Evolutionary conservation across 92 coral and sea anemone genomes (phyloP).

Genomic region (Meandrina meandrites): DNA sequence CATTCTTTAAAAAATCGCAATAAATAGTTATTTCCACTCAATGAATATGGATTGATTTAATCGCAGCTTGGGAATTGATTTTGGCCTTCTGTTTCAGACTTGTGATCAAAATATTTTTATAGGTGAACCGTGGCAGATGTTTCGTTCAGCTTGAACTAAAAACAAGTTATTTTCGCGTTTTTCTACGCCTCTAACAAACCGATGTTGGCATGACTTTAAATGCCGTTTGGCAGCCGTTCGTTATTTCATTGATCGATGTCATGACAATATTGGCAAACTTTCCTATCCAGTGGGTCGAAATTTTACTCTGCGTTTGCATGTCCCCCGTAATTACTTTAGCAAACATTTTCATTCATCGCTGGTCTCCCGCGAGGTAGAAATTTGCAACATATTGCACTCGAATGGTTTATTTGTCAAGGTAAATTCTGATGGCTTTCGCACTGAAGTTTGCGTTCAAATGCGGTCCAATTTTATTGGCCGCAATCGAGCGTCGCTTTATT

Average conservation of each 20-base stretch:
- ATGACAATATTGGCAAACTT: neutral
- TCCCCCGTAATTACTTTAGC: neutral
- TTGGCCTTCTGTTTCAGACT: neutral
- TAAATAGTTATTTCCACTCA: conserved; percentile 27
- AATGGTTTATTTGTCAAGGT: neutral
- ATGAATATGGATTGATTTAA: conserved; percentile 28
- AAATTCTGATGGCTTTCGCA: neutral
- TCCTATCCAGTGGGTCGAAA: neutral
- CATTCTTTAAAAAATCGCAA: conserved; percentile 9
- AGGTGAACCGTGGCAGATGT: conserved; percentile 13
- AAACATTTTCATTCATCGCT: neutral
- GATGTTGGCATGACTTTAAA: neutral
- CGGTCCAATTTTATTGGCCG: neutral
- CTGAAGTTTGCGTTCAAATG: neutral
- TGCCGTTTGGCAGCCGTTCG: conserved; percentile 6
- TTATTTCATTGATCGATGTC: neutral
- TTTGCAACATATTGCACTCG: conserved; percentile 15
- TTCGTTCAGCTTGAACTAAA: neutral
- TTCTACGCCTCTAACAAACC: neutral
- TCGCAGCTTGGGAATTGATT: neutral
- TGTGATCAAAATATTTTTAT: neutral
- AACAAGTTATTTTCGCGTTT: conserved; percentile 1
- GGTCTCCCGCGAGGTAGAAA: neutral
- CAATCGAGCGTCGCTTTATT: conserved; percentile 4
- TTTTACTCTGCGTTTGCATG: neutral